A percentile compares a stretch with the other conserved stretches of the same genome.
These are phyloP conservation scores for Strongylocentrotus purpuratus DNA, from an alignment of 35 echinoderm and acorn worm species.

Conservation along the genomic window DNA sequence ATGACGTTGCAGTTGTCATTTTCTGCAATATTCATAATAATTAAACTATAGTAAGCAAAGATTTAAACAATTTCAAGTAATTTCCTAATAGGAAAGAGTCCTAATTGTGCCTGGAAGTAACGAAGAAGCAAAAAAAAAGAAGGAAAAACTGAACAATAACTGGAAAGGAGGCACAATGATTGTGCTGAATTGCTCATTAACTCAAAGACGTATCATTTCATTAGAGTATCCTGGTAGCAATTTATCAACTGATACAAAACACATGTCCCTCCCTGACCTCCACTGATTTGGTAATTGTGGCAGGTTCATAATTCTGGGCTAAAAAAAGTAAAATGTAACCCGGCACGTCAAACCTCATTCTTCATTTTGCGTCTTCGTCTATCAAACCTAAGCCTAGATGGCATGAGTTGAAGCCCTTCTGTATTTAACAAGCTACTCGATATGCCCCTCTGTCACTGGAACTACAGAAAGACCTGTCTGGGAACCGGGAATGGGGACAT, in stretches of 20 bases:
- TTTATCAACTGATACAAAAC: not conserved
- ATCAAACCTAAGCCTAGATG: not conserved
- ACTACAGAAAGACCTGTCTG: not conserved
- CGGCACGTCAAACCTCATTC: not conserved
- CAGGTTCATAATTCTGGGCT: not conserved
- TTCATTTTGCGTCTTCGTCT: not conserved
- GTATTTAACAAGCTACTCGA: slow-evolving; percentile 12
- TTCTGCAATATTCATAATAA: not conserved
- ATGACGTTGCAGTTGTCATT: not conserved
- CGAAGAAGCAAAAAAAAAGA: not conserved
- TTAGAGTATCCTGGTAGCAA: not conserved
- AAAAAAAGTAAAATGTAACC: not conserved
- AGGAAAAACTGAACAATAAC: not conserved
- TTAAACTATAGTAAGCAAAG: no score
- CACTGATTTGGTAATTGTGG: not conserved
- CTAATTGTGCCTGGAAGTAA: not conserved
- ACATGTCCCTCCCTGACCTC: not conserved
- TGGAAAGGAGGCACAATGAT: not conserved
- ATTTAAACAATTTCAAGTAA: not conserved
- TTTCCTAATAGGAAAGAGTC: not conserved
- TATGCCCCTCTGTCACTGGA: not conserved
- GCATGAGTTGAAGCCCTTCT: not conserved
- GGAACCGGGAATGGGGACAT: not conserved
- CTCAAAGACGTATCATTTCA: not conserved
- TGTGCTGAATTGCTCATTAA: slow-evolving; percentile 3